A percentile compares a stretch with the other conserved stretches of the same genome.
phyloP scores from a whole-genome alignment of 2,888 invertebrate species.

The Atherix ibis region DNA sequence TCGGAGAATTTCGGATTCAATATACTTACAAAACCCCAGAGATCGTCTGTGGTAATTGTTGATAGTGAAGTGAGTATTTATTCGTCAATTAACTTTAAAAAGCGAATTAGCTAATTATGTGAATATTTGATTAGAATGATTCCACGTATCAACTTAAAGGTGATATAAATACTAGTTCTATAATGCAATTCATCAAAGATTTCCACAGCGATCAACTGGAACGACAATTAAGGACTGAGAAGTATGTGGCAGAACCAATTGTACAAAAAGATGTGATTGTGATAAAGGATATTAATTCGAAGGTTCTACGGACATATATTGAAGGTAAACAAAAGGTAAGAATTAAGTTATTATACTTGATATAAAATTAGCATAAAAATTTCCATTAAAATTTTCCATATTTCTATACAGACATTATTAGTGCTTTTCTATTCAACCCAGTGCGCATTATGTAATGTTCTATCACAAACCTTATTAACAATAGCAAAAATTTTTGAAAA shows the following conservation, averaged over 20 bases:
- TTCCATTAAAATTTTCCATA: too few relatives aligned
- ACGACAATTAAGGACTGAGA: constrained; percentile 19
- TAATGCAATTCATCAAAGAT: constrained; percentile 8
- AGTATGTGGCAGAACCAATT: constrained; percentile 13
- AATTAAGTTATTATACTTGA: constrained; percentile 6
- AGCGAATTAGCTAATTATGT: too few relatives aligned
- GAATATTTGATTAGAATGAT: too few relatives aligned
- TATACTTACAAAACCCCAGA: constrained; percentile 39
- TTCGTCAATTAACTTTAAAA: too few relatives aligned
- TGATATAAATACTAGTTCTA: constrained; percentile 8
- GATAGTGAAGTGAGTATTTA: constrained; percentile 46
- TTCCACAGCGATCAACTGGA: constrained; percentile 11
- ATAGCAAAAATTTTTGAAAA: constrained; percentile 45
- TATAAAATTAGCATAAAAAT: too few relatives aligned
- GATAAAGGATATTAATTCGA: constrained; percentile 48
- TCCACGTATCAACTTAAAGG: constrained; percentile 31
- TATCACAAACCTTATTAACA: constrained; percentile 51
- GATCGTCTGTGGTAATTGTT: constrained; percentile 52
- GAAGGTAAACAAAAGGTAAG: constrained; percentile 44
- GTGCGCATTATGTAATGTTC: constrained; percentile 58
- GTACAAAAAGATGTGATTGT: constrained; percentile 18
- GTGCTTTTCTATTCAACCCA: constrained; percentile 63
- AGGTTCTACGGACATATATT: constrained; percentile 45
- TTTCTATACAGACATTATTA: constrained; percentile 58
- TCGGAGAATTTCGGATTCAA: constrained; percentile 61